These are phyloP conservation scores for Leptura quadrifasciata DNA, from an alignment of 2,888 invertebrate species.

Conservation along the genomic window DNA sequence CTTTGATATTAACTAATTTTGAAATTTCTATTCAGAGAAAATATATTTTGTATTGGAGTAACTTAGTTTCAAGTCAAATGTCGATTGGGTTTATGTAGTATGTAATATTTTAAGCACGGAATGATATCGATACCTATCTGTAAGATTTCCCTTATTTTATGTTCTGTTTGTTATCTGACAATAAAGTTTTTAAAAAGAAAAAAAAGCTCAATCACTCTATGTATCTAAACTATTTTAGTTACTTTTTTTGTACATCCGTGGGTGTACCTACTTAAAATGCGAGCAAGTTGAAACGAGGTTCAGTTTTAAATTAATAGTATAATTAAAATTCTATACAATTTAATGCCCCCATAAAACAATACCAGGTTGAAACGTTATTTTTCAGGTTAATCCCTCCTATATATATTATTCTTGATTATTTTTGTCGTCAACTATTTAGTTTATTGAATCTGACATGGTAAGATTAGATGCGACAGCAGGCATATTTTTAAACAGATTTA, in stretches of 20 bases:
- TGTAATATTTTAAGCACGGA: too few relatives aligned
- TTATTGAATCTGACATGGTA: conserved; percentile 12
- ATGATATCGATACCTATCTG: too few relatives aligned
- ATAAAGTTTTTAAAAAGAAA: too few relatives aligned
- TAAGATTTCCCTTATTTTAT: too few relatives aligned
- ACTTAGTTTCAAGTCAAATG: too few relatives aligned
- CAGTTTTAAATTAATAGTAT: background rate
- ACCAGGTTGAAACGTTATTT: background rate
- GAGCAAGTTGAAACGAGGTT: background rate
- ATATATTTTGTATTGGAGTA: too few relatives aligned
- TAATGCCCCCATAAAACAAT: conserved; percentile 4
- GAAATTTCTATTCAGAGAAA: too few relatives aligned
- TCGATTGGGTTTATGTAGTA: too few relatives aligned
- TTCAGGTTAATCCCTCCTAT: conserved; percentile 4
- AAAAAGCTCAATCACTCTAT: too few relatives aligned
- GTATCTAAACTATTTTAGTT: too few relatives aligned
- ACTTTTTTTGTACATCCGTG: background rate
- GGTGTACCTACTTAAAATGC: background rate
- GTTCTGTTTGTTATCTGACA: too few relatives aligned
- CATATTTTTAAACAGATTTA: conserved; percentile 6
- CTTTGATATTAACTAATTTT: too few relatives aligned
- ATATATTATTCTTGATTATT: background rate
- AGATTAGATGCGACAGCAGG: conserved; percentile 10
- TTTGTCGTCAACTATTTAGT: background rate
- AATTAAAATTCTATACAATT: background rate